phyloP scores from a whole-genome alignment of 2,888 invertebrate genomes.

The Agrilus biguttatus region DNA sequence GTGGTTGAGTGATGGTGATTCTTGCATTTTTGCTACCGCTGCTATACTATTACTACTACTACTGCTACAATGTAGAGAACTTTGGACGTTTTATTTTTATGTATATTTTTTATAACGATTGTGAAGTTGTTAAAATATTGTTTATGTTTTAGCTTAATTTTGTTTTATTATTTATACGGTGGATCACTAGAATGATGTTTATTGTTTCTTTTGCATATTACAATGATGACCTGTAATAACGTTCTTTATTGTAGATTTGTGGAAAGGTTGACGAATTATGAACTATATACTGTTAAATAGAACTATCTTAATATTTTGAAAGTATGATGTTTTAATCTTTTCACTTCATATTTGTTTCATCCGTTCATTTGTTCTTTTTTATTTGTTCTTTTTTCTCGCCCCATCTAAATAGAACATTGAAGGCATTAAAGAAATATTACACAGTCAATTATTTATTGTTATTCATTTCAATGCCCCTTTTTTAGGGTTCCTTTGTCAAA shows the following conservation, averaged over 20 bases:
- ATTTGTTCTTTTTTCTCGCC: no score
- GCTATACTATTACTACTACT: no score
- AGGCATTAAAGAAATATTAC: no score
- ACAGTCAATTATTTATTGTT: no score
- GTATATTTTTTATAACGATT: constrained; percentile 26
- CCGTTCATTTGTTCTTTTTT: no score
- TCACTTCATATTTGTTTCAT: no score
- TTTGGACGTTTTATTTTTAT: constrained; percentile 22
- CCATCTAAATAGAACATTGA: no score
- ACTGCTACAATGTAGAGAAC: constrained; percentile 23
- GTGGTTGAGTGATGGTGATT: neutral
- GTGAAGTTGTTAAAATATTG: constrained; percentile 31
- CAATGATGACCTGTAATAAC: constrained; percentile 27
- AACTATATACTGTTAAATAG: constrained; percentile 39
- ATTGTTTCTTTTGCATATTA: constrained; percentile 30
- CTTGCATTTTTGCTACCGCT: constrained; percentile 21
- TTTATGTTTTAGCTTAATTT: constrained; percentile 31
- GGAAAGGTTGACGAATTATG: constrained; percentile 38
- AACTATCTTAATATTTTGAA: constrained; percentile 35
- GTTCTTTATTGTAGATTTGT: constrained; percentile 38
- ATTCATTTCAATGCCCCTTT: no score
- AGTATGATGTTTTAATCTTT: constrained; percentile 1
- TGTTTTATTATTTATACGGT: constrained; percentile 23
- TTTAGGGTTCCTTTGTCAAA: no score
- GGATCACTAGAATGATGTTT: constrained; percentile 27